Evolutionary conservation across 2,797 vertebrate genomes (phyloP), one percentile per base, ranked within the genome.

Genomic region (Phrynocephalus forsythii): DNA sequence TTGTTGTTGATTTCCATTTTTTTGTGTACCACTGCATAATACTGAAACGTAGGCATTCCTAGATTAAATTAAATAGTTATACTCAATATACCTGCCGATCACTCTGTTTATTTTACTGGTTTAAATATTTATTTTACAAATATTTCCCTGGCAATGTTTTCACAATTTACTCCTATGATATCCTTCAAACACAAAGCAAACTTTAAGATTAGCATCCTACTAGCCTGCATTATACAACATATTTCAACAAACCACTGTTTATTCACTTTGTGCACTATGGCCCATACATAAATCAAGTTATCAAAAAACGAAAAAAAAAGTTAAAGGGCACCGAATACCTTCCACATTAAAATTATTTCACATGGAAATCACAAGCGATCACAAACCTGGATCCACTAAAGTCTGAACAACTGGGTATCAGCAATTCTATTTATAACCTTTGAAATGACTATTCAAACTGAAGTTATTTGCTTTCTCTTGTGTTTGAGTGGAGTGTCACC

Each of bases 391-490:
- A n/a, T 87, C 78, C 66, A n/a, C 26, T 10, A 84, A 67, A 30
- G 60, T 68, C 56, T 80, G 77, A 76, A 69, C 83, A 81, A 78
- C 26, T 71, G 75, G 81, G 71, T 48, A 83, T 68, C 79, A 82
- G 83, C 60, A 76, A 60, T 81, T 88, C 71, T 10, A 15, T 69
- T 82, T 76, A 33, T 82, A 87, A 67, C 16, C 11, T 68, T 63
- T 30, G 28, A 68, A 75, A 60, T 68, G 60, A 68, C 77, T 76
- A 67, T 44, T 81, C 63, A n/a, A n/a, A 80, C 48, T 75, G 71
- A 71, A 24, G 22, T 66, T 88, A 82, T 82, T 68, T 88, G 78
- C 83, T 82, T 68, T 87, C 86, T 75, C 75, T 82, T 87, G 79
- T 75, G 66, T 75, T 75, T 30, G 56, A 77, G 83, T 56, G 83